Evolutionary conservation across 2,113 vertebrate genomes (phyloP).

Genomic region (Mus spicilegus): DNA sequence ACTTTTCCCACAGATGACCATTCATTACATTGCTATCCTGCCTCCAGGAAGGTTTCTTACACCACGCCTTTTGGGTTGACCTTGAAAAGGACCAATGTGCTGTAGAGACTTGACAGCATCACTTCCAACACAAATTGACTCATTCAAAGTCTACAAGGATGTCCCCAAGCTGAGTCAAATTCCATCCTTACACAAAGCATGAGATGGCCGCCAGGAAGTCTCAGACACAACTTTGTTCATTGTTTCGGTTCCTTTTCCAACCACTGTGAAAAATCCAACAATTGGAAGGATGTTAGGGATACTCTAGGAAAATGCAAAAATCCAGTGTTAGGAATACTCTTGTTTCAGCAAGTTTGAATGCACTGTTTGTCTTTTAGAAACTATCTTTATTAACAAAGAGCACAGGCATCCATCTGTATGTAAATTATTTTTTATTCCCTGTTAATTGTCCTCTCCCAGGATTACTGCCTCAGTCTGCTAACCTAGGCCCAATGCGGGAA

Average conservation of each 20-base stretch:
- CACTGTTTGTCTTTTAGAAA: conserved; percentile 75
- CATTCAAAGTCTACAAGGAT: conserved; percentile 80
- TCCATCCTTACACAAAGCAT: conserved; percentile 81
- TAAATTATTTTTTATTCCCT: too few relatives aligned
- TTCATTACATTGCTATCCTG: neutral
- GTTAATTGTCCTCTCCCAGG: too few relatives aligned
- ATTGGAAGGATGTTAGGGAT: conserved; percentile 70
- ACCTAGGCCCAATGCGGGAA: too few relatives aligned
- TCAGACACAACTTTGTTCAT: conserved; percentile 77
- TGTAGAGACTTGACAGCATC: conserved; percentile 81
- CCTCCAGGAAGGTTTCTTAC: conserved; percentile 17
- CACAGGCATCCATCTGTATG: conserved; percentile 49
- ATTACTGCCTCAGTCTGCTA: too few relatives aligned
- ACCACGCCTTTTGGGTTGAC: neutral
- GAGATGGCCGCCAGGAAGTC: conserved; percentile 65
- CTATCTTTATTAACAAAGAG: conserved; percentile 76
- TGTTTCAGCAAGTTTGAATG: conserved; percentile 82
- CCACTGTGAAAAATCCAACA: conserved; percentile 68
- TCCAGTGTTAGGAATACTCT: conserved; percentile 76
- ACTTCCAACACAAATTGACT: conserved; percentile 78
- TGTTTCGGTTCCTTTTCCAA: conserved; percentile 79
- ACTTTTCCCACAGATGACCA: neutral
- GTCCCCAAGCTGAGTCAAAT: conserved; percentile 80
- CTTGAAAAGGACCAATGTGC: conserved; percentile 30
- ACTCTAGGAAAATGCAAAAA: conserved; percentile 59